Conservation (phyloP, 2,888 invertebrate species). For the Xiphydria camelus region DNA sequence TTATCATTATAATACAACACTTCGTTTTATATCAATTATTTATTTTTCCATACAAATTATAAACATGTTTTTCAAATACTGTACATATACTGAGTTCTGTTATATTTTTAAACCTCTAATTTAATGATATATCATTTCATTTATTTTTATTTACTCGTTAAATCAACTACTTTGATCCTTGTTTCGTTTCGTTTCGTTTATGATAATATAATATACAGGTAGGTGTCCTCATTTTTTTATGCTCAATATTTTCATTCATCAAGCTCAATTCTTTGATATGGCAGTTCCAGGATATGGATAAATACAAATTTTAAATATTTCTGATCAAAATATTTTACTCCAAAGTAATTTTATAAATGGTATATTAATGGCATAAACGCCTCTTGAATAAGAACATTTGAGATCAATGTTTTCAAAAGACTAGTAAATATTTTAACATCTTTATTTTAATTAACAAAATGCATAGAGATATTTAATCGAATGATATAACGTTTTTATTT, state of each 20-base stretch:
- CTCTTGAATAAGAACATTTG: no score
- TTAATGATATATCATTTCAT: constrained; percentile 61
- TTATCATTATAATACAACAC: no score
- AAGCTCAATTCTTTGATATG: constrained; percentile 64
- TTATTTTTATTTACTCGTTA: constrained; percentile 55
- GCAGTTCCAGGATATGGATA: constrained; percentile 72
- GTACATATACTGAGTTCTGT: constrained; percentile 66
- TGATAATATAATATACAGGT: constrained; percentile 55
- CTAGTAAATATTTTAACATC: no score
- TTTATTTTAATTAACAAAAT: no score
- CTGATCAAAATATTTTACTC: no score
- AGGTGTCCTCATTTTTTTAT: constrained; percentile 40
- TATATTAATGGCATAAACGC: no score
- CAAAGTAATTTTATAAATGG: no score
- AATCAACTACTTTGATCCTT: constrained; percentile 57
- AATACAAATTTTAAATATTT: constrained; percentile 37
- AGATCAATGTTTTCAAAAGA: no score
- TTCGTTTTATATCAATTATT: constrained; percentile 56
- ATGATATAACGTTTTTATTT: no score
- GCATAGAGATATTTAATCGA: no score
- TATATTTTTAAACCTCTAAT: constrained; percentile 59
- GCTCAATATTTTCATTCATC: constrained; percentile 41
- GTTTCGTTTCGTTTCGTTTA: constrained; percentile 56
- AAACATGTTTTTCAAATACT: constrained; percentile 82
- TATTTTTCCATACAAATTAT: constrained; percentile 79